phyloP scores from a whole-genome alignment of 2,888 invertebrate genomes.

The Periphyllus acericola region DNA sequence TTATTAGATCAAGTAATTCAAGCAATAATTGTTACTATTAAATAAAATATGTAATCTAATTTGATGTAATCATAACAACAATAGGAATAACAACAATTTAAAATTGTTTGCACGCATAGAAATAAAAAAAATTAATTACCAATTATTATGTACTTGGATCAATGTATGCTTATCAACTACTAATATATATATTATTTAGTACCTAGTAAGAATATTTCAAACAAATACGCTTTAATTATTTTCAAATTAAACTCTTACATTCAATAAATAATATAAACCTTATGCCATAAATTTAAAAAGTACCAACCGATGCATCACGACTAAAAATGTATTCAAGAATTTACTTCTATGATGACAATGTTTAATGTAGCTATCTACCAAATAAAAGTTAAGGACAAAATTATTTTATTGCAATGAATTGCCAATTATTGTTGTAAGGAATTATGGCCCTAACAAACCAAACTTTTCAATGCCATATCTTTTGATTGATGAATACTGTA shows the following conservation, averaged over 20 bases:
- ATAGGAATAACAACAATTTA: background rate
- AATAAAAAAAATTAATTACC: background rate
- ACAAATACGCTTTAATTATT: background rate
- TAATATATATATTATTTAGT: background rate
- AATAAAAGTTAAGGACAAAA: constrained; percentile 17
- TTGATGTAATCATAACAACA: background rate
- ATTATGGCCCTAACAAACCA: constrained; percentile 1
- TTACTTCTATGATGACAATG: background rate
- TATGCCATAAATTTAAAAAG: background rate
- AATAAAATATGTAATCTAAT: background rate
- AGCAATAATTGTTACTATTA: background rate
- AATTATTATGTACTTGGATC: constrained; percentile 11
- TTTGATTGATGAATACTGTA: constrained; percentile 27
- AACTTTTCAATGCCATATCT: constrained; percentile 21
- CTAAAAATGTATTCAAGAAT: background rate
- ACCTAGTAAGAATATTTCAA: background rate
- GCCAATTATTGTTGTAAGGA: constrained; percentile 8
- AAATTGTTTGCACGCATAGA: background rate
- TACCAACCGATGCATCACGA: background rate
- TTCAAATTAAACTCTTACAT: background rate
- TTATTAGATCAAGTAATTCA: background rate
- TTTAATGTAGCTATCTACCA: background rate
- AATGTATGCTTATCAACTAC: background rate
- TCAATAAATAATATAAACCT: background rate
- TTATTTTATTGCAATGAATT: background rate